Evolutionary conservation across 2,113 vertebrate species (phyloP).

Genomic region (Peromyscus polionotus): DNA sequence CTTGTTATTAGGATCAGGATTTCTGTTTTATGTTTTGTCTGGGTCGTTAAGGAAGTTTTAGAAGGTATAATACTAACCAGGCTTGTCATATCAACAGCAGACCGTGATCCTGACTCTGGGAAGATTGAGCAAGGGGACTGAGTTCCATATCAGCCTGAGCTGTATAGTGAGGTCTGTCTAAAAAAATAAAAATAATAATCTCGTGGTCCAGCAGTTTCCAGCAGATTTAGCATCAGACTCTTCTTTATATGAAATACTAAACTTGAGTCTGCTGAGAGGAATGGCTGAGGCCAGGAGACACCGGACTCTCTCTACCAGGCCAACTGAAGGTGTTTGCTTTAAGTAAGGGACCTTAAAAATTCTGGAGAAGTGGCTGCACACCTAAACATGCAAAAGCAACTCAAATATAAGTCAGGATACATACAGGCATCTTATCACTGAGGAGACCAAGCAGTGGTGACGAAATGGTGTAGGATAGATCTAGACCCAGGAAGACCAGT

Average conservation of each 20-base stretch:
- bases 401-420: conserved; percentile 77
- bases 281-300: background rate
- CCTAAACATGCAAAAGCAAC: background rate
- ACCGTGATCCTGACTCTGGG: background rate
- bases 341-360: background rate
- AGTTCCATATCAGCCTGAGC: background rate
- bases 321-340: background rate
- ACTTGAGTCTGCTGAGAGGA: background rate
- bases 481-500: conserved; percentile 94
- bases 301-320: background rate
- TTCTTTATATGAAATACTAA: background rate
- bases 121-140: background rate
- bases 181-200: background rate
- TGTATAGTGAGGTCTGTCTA: background rate
- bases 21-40: background rate
- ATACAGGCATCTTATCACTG: conserved; percentile 94
- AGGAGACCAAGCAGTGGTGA: conserved; percentile 94
- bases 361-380: background rate
- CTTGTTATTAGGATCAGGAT: background rate
- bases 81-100: background rate
- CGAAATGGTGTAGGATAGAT: conserved; percentile 91
- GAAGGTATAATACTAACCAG: background rate
- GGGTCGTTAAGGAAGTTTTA: background rate
- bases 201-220: background rate
- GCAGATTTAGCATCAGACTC: background rate